A percentile compares a stretch with the other conserved stretches of the same genome.
Evolutionary conservation across 30 jellyfish, hydroid and myxozoan genomes (phyloP).

Genomic region (Chrysaora quinquecirrha): DNA sequence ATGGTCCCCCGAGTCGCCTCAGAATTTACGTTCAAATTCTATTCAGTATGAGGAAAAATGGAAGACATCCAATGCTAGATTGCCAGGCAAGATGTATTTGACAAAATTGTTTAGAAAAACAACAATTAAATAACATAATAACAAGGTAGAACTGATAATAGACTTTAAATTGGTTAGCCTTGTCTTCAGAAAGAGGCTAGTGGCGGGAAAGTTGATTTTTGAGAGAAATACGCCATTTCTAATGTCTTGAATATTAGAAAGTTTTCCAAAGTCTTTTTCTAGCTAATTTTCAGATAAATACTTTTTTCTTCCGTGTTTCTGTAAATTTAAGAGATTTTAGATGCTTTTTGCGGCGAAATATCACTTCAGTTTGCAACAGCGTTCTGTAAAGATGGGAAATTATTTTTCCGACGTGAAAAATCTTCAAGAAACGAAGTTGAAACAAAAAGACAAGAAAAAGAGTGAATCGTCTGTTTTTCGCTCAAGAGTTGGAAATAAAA

Average conservation of each 20-base stretch:
- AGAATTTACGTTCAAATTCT: too few relatives aligned
- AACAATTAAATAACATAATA: too few relatives aligned
- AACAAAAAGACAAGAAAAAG: not conserved
- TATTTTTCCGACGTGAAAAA: not conserved
- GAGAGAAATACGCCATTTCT: constrained; percentile 14
- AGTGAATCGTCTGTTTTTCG: not conserved
- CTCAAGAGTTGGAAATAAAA: not conserved
- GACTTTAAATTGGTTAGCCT: not conserved
- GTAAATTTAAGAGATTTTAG: too few relatives aligned
- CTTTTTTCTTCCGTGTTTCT: too few relatives aligned
- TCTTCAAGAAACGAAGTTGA: constrained; percentile 2
- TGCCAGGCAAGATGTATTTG: too few relatives aligned
- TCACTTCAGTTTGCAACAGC: not conserved
- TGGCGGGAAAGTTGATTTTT: constrained; percentile 36
- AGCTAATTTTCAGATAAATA: not conserved
- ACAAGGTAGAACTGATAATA: too few relatives aligned
- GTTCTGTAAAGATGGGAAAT: not conserved
- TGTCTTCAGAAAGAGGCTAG: constrained; percentile 40
- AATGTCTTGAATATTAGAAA: too few relatives aligned
- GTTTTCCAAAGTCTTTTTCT: not conserved
- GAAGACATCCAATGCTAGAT: too few relatives aligned
- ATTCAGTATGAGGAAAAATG: too few relatives aligned
- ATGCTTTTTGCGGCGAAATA: constrained; percentile 3
- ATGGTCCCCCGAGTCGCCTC: too few relatives aligned
- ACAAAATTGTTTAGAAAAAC: too few relatives aligned